A percentile compares a stretch with the other conserved stretches of the same genome.
Evolutionary conservation across 2,113 vertebrate species (phyloP).

Genomic region (Rhinogobius similis): DNA sequence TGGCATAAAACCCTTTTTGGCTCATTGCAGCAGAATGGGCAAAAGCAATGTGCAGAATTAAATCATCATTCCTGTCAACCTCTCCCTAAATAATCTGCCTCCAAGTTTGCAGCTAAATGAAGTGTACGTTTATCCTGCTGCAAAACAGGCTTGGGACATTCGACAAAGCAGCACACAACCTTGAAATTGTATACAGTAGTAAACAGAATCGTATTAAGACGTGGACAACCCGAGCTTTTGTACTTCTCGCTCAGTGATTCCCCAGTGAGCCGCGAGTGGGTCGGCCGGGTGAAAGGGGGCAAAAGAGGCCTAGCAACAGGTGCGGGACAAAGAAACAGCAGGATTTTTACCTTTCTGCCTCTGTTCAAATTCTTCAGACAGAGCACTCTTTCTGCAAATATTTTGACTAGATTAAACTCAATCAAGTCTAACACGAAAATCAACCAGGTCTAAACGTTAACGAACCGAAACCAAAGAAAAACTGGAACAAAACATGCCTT

Average conservation of each 20-base stretch:
- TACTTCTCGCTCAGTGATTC: constrained; percentile 30
- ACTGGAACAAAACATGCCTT: too few relatives aligned
- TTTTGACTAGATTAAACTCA: neutral
- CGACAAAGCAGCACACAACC: neutral
- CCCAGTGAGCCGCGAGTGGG: constrained; percentile 35
- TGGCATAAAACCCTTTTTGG: too few relatives aligned
- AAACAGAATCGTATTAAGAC: neutral
- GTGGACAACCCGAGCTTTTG: constrained; percentile 42
- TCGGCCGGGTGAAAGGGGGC: constrained; percentile 31
- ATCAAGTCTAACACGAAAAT: neutral
- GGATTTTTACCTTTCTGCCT: constrained; percentile 67
- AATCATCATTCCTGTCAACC: too few relatives aligned
- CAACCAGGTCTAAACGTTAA: too few relatives aligned
- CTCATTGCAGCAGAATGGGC: too few relatives aligned
- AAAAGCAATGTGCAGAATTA: too few relatives aligned
- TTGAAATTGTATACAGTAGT: neutral
- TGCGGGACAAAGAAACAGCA: constrained; percentile 74
- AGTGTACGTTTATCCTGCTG: too few relatives aligned
- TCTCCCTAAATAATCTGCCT: too few relatives aligned
- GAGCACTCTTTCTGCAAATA: neutral
- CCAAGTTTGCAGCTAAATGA: too few relatives aligned
- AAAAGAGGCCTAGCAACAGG: constrained; percentile 73
- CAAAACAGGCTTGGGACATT: too few relatives aligned
- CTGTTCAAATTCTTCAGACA: constrained; percentile 30
- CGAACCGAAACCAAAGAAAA: too few relatives aligned